Evolutionary conservation across 2,113 vertebrate genomes (phyloP).

Genomic region (Epinephelus moara): DNA sequence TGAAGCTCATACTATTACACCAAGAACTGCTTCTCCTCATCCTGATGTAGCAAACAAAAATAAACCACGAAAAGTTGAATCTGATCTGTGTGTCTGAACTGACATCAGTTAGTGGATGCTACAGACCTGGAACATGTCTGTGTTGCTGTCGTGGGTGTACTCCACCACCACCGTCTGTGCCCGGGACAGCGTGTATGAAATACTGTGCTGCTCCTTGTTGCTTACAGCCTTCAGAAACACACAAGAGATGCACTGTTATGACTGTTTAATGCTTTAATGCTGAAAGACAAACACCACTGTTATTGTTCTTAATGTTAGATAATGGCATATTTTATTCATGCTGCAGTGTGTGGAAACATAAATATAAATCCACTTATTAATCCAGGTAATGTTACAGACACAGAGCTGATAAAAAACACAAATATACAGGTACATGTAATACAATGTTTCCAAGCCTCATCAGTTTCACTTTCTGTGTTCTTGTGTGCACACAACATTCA

Average conservation of each 20-base stretch:
- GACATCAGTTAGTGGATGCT: not conserved
- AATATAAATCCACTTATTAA: not conserved
- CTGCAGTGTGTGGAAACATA: too few relatives aligned
- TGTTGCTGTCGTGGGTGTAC: conserved; percentile 93
- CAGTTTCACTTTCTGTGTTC: not conserved
- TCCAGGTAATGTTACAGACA: not conserved
- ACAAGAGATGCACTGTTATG: not conserved
- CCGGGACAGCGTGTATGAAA: conserved; percentile 94
- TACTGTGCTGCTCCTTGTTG: conserved; percentile 96
- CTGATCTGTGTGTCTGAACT: not conserved
- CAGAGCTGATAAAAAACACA: not conserved
- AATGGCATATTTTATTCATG: not conserved
- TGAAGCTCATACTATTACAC: not conserved
- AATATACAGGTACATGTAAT: not conserved
- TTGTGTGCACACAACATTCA: not conserved
- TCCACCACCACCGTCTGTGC: conserved; percentile 97
- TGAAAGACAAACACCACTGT: not conserved
- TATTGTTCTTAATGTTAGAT: not conserved
- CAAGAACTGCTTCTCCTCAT: not conserved
- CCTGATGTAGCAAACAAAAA: not conserved
- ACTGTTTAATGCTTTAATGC: too few relatives aligned
- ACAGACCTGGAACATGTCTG: conserved; percentile 95
- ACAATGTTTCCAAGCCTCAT: not conserved
- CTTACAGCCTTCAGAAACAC: conserved; percentile 88
- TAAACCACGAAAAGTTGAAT: not conserved